A percentile compares a stretch with the other conserved stretches of the same genome.
phyloP scores from a whole-genome alignment of 1,140 invertebrate genomes.

The Maniola jurtina region DNA sequence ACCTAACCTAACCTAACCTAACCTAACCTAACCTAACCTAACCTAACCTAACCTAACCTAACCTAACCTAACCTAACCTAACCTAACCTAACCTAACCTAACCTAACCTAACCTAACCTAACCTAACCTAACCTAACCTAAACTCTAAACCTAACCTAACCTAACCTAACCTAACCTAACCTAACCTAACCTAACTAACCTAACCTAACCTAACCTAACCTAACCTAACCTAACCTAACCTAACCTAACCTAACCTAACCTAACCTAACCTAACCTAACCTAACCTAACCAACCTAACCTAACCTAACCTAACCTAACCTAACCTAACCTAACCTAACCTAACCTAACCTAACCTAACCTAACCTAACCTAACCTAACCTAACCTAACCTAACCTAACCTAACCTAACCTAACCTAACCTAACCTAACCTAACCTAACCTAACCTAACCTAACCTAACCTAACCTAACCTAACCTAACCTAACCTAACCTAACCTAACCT shows the following conservation, averaged over 20 bases:
- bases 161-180: conserved; percentile 39
- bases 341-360: conserved; percentile 56
- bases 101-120: conserved; percentile 44
- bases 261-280: conserved; percentile 37
- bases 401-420: conserved; percentile 52
- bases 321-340: conserved; percentile 54
- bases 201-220: conserved; percentile 41
- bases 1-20: conserved; percentile 45
- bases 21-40: conserved; percentile 49
- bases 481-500: conserved; percentile 46
- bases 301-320: conserved; percentile 47
- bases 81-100: conserved; percentile 54
- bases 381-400: conserved; percentile 47
- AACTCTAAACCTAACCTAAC: conserved; percentile 42
- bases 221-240: conserved; percentile 23
- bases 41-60: conserved; percentile 46
- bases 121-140: conserved; percentile 57
- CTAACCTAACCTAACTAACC: conserved; percentile 35
- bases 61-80: conserved; percentile 47
- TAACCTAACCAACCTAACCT: conserved; percentile 53
- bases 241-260: conserved; percentile 40
- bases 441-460: conserved; percentile 43
- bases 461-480: conserved; percentile 45
- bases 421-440: conserved; percentile 47
- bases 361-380: conserved; percentile 49